These are phyloP conservation scores for Corydoras maculifer DNA, from an alignment of 2,113 vertebrate species.

Conservation along the genomic window DNA sequence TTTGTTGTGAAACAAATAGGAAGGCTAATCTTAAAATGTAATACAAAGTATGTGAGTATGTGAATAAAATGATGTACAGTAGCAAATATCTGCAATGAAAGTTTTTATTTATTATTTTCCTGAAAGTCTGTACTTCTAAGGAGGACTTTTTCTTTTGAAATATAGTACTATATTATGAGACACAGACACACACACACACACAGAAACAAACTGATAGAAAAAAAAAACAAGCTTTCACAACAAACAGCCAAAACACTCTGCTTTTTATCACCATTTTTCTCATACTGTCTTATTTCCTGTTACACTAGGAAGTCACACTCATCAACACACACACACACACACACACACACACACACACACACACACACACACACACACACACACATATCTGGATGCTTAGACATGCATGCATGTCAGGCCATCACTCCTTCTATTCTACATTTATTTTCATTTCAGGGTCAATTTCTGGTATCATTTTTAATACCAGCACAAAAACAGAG, in stretches of 20 bases:
- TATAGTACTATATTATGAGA: no score
- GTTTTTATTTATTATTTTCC: no score
- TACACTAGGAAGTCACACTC: slow-evolving; percentile 9
- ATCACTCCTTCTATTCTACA: slow-evolving; percentile 19
- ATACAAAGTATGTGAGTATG: no score
- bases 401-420: slow-evolving; percentile 2
- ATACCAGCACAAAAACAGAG: neutral
- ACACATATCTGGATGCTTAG: slow-evolving; percentile 8
- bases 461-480: slow-evolving; percentile 10
- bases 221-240: slow-evolving; percentile 40
- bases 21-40: no score
- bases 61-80: no score
- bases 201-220: slow-evolving; percentile 27
- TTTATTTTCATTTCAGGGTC: slow-evolving; percentile 4
- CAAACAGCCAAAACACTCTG: slow-evolving; percentile 39
- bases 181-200: neutral
- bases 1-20: no score
- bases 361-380: slow-evolving; percentile 8
- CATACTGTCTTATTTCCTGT: slow-evolving; percentile 40
- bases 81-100: no score
- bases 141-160: no score
- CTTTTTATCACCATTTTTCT: slow-evolving; percentile 43
- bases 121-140: no score
- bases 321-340: slow-evolving; percentile 9
- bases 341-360: slow-evolving; percentile 11